phyloP scores from a whole-genome alignment of 1,140 invertebrate species.

The Amyelois transitella region DNA sequence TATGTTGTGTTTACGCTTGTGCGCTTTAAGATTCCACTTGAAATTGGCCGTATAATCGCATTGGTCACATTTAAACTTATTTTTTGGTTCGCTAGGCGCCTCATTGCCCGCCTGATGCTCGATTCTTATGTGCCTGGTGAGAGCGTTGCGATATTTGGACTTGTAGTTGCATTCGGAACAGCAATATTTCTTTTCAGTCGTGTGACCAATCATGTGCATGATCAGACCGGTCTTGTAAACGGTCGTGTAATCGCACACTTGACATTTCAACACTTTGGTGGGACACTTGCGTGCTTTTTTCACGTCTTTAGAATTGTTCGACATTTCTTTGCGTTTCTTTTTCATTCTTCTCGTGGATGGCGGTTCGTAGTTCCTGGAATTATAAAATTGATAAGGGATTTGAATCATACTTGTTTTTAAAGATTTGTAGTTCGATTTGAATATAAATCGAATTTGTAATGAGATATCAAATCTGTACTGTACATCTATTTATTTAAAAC shows the following conservation, averaged over 20 bases:
- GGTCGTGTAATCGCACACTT: conserved; percentile 9
- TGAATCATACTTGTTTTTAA: too few species aligned
- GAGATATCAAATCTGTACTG: too few species aligned
- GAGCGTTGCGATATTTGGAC: background rate
- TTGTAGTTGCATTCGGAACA: background rate
- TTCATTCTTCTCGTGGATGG: background rate
- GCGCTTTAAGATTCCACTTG: conserved; percentile 42
- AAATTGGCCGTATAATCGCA: conserved; percentile 40
- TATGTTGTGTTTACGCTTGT: conserved; percentile 39
- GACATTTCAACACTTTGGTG: conserved; percentile 2
- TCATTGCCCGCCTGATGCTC: background rate
- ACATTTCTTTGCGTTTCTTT: background rate
- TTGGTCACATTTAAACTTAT: conserved; percentile 24
- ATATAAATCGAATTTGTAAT: too few species aligned
- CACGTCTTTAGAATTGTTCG: background rate
- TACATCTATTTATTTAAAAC: too few species aligned
- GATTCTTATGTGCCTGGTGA: background rate
- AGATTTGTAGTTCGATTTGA: too few species aligned
- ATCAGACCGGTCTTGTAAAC: conserved; percentile 7
- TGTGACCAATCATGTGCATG: conserved; percentile 2
- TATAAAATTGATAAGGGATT: background rate
- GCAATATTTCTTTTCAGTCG: background rate
- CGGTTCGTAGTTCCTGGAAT: background rate
- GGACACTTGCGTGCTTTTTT: background rate
- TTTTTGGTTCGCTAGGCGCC: background rate